phyloP scores from a whole-genome alignment of 1,140 invertebrate genomes.

The Aphelinus atriplicis region DNA sequence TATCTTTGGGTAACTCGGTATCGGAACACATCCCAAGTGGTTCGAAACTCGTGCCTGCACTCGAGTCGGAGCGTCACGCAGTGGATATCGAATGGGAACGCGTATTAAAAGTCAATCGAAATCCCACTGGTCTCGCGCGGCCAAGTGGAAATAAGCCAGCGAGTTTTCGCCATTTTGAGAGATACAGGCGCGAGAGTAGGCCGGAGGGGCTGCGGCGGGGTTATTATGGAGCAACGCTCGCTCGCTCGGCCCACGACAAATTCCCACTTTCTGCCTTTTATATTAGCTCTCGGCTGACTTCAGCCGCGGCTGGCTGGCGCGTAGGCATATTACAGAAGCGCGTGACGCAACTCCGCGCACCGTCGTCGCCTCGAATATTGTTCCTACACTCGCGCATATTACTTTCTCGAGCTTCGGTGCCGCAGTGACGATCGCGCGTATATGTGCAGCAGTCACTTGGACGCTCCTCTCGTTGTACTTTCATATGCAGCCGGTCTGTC shows the following conservation, averaged over 20 bases:
- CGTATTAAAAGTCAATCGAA: too few relatives aligned
- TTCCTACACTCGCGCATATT: not conserved
- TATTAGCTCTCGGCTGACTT: not conserved
- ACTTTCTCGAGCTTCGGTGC: not conserved
- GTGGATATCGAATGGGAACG: too few relatives aligned
- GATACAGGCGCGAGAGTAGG: not conserved
- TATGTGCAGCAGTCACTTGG: too few relatives aligned
- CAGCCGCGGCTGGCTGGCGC: not conserved
- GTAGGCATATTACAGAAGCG: constrained; percentile 31
- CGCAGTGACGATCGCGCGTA: too few relatives aligned
- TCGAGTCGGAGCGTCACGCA: too few relatives aligned
- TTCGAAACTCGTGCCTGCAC: too few relatives aligned
- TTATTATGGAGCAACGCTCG: constrained; percentile 28
- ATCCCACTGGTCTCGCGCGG: not conserved
- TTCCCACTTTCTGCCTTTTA: constrained; percentile 23
- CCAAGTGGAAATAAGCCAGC: not conserved
- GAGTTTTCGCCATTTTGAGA: constrained; percentile 22
- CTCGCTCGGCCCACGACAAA: constrained; percentile 29
- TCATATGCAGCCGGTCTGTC: too few relatives aligned
- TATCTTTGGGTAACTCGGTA: too few relatives aligned
- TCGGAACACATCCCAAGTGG: too few relatives aligned
- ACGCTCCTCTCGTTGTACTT: too few relatives aligned
- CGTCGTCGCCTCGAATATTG: constrained; percentile 14
- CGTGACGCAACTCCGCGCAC: constrained; percentile 26
- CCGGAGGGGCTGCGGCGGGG: not conserved